A percentile compares a stretch with the other conserved stretches of the same genome.
Conservation (phyloP, 2,888 invertebrate genomes). For the Neuroscelio doddi region DNA sequence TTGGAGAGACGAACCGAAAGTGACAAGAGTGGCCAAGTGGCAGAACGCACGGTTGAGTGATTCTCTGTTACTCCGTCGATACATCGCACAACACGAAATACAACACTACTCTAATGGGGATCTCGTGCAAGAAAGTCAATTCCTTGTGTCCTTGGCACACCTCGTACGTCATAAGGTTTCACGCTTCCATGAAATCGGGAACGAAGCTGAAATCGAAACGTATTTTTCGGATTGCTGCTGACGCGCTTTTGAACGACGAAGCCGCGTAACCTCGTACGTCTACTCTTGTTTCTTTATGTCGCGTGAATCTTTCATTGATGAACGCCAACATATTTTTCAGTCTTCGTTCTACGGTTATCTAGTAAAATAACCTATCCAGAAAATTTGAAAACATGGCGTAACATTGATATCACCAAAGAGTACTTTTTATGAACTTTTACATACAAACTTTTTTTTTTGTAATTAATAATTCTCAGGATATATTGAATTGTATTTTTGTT, state of each 20-base stretch:
- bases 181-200: constrained; percentile 58
- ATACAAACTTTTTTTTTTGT: too few species aligned
- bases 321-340: too few species aligned
- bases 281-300: background rate
- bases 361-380: too few species aligned
- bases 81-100: constrained; percentile 32
- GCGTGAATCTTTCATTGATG: too few species aligned
- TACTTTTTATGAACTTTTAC: too few species aligned
- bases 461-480: too few species aligned
- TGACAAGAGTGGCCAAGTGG: constrained; percentile 26
- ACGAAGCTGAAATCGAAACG: constrained; percentile 42
- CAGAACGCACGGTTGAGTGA: constrained; percentile 34
- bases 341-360: too few species aligned
- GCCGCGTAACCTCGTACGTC: background rate
- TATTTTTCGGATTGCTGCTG: constrained; percentile 31
- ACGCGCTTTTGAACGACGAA: constrained; percentile 4
- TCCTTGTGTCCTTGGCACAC: constrained; percentile 54
- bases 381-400: too few species aligned
- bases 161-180: constrained; percentile 61
- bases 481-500: too few species aligned
- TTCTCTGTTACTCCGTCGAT: constrained; percentile 40
- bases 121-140: constrained; percentile 51
- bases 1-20: constrained; percentile 47
- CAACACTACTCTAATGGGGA: constrained; percentile 38
- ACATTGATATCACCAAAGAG: too few species aligned